Conservation (phyloP, 2,113 vertebrate genomes). For the Lucifuga dentata region DNA sequence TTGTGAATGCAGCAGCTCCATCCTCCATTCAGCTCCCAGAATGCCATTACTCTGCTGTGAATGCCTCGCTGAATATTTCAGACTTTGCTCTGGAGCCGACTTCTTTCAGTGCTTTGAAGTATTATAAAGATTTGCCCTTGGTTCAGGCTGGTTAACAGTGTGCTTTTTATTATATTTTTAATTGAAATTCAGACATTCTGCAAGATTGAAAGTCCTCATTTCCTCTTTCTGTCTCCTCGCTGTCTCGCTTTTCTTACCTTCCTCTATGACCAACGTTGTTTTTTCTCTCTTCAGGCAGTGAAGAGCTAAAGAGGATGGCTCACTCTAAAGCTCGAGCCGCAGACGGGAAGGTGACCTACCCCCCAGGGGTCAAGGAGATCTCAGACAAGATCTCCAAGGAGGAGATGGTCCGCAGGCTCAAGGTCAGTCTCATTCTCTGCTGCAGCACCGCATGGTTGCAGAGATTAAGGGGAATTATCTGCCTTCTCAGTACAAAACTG, state of each 20-base stretch:
- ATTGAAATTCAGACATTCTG: constrained; percentile 19
- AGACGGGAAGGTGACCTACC: constrained; percentile 99
- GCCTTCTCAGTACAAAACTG: background rate
- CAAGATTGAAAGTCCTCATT: background rate
- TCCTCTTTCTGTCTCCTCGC: background rate
- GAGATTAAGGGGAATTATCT: background rate
- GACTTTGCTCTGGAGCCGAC: constrained; percentile 32
- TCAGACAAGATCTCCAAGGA: constrained; percentile 99
- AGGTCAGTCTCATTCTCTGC: constrained; percentile 82
- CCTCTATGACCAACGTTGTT: background rate
- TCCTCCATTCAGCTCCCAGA: constrained; percentile 26
- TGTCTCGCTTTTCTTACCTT: background rate
- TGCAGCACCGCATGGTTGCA: background rate
- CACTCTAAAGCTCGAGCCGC: constrained; percentile 97
- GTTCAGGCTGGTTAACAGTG: constrained; percentile 6
- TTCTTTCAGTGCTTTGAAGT: constrained; percentile 28
- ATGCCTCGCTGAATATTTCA: constrained; percentile 61
- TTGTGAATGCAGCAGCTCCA: constrained; percentile 40
- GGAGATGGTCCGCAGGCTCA: constrained; percentile 98
- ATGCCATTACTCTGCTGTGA: constrained; percentile 45
- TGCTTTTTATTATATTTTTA: background rate
- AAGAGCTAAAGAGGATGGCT: constrained; percentile 92
- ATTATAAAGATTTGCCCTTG: constrained; percentile 25
- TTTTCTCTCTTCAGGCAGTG: constrained; percentile 79
- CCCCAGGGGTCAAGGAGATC: constrained; percentile 99